These are phyloP conservation scores for Rugalucina vietnamica DNA, from an alignment of 2,888 invertebrate species.

Conservation along the genomic window DNA sequence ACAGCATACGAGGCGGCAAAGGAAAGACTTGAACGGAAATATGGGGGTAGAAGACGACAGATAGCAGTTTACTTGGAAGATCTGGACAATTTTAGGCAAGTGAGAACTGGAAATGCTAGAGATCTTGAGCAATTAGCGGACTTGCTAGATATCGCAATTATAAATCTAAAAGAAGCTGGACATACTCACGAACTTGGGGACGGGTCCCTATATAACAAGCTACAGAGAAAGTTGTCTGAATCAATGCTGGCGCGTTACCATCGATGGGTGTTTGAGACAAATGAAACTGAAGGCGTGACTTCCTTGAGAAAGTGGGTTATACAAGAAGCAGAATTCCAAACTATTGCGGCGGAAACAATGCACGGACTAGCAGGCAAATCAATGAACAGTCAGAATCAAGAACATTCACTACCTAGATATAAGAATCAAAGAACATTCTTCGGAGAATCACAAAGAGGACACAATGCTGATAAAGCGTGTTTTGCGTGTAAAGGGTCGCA, in stretches of 20 bases:
- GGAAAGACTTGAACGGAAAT: slow-evolving; percentile 22
- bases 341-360: slow-evolving; percentile 27
- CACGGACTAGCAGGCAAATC: neutral
- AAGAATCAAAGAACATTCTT: neutral
- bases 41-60: slow-evolving; percentile 22
- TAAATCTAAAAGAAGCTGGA: slow-evolving; percentile 29
- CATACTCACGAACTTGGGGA: slow-evolving; percentile 9
- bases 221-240: slow-evolving; percentile 28
- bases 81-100: slow-evolving; percentile 26
- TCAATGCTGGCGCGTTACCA: slow-evolving; percentile 27
- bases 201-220: slow-evolving; percentile 25
- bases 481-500: neutral
- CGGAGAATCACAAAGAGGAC: neutral
- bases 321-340: slow-evolving; percentile 34
- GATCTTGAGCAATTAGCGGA: slow-evolving; percentile 24
- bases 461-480: neutral
- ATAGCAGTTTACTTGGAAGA: slow-evolving; percentile 34
- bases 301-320: slow-evolving; percentile 15
- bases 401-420: neutral
- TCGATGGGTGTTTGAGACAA: slow-evolving; percentile 32
- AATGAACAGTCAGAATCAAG: neutral
- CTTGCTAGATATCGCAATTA: slow-evolving; percentile 26
- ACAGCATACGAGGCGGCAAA: slow-evolving; percentile 27
- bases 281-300: slow-evolving; percentile 18
- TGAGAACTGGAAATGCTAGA: slow-evolving; percentile 5